These are phyloP conservation scores for rabbit (Oryctolagus cuniculus) DNA, from an alignment of 2,113 vertebrate species.

Conservation along the genomic window DNA sequence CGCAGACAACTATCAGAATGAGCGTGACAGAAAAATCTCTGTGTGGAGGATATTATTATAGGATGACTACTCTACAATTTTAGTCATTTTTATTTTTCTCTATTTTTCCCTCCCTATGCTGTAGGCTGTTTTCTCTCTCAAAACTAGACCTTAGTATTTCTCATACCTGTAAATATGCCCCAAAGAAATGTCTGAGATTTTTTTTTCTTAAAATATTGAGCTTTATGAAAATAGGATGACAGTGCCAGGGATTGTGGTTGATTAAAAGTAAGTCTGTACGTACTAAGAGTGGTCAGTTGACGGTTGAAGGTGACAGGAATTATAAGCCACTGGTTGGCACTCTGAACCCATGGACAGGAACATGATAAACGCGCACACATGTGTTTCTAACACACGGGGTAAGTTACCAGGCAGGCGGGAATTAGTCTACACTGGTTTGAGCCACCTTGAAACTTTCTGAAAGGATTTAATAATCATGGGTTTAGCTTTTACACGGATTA, in stretches of 20 bases:
- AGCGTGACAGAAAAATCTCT: too few species aligned
- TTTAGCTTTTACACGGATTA: background rate
- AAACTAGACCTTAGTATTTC: background rate
- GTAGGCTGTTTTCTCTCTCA: background rate
- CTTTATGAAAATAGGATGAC: background rate
- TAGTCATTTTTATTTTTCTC: background rate
- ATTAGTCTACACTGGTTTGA: background rate
- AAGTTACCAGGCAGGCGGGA: background rate
- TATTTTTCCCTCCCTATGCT: background rate
- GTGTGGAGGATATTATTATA: background rate
- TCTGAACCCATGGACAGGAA: background rate
- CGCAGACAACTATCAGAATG: background rate
- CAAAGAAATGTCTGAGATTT: background rate
- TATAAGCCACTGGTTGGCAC: background rate
- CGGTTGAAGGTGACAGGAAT: background rate
- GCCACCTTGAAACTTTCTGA: background rate
- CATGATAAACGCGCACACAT: rapidly evolving
- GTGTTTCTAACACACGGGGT: background rate
- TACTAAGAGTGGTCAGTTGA: background rate
- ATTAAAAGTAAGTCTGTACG: background rate
- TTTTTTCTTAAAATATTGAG: background rate
- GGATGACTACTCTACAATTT: background rate
- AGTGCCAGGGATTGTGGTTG: background rate
- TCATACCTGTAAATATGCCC: background rate
- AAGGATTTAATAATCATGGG: background rate